These are phyloP conservation scores for Oncopodura yosiiana DNA, from an alignment of 1,140 invertebrate species.

Conservation along the genomic window DNA sequence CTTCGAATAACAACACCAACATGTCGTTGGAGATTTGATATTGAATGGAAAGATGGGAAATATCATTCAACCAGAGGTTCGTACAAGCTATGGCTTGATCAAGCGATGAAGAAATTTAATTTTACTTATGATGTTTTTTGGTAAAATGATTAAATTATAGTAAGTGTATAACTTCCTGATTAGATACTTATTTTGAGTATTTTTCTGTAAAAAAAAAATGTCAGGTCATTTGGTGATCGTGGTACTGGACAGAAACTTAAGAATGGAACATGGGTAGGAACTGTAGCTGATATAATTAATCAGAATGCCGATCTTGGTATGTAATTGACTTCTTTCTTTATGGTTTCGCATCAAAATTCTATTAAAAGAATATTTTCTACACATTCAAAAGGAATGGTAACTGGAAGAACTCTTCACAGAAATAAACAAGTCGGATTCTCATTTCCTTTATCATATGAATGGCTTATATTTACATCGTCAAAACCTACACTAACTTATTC, in stretches of 20 bases:
- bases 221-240: conserved; percentile 13
- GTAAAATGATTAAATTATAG: no score
- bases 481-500: conserved; percentile 3
- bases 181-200: no score
- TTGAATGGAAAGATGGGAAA: background rate
- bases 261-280: conserved; percentile 23
- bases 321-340: no score
- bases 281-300: conserved; percentile 19
- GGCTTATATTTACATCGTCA: conserved; percentile 25
- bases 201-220: no score
- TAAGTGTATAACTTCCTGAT: no score
- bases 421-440: conserved; percentile 12
- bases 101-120: conserved; percentile 13
- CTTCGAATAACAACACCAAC: conserved; percentile 13
- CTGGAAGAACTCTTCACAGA: conserved; percentile 7
- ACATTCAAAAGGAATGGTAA: no score
- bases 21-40: conserved; percentile 17
- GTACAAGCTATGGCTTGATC: conserved; percentile 2
- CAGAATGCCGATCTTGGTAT: conserved; percentile 17
- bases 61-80: conserved; percentile 9
- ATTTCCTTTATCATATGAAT: conserved; percentile 22
- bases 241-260: conserved; percentile 10
- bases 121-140: conserved; percentile 24
- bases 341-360: no score
- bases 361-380: no score